These are phyloP conservation scores for Malaclemys terrapin DNA, from an alignment of 2,113 vertebrate species.

Conservation along the genomic window DNA sequence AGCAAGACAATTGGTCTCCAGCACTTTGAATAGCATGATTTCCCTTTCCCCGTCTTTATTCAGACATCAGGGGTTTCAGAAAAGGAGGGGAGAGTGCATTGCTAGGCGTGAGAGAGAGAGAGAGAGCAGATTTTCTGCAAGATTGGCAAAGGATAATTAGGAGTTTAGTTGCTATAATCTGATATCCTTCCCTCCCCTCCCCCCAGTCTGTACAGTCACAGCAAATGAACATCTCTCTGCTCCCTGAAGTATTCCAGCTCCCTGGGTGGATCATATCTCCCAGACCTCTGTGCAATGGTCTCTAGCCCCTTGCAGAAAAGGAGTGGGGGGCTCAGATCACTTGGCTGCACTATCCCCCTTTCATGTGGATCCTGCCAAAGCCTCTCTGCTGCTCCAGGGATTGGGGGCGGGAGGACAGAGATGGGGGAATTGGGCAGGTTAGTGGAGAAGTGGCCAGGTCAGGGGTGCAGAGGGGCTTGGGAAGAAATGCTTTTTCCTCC, in stretches of 20 bases:
- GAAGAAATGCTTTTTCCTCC: neutral
- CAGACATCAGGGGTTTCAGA: neutral
- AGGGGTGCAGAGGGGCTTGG: neutral
- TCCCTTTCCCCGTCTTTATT: neutral
- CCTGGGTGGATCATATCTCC: accelerated
- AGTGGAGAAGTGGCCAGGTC: neutral
- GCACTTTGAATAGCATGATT: neutral
- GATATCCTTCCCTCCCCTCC: neutral
- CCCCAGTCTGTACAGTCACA: neutral
- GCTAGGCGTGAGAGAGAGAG: neutral
- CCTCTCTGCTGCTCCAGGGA: neutral
- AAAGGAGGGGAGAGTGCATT: neutral
- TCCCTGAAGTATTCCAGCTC: neutral
- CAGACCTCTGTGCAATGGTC: accelerated
- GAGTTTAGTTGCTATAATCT: neutral
- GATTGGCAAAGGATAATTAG: neutral
- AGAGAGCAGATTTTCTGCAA: neutral
- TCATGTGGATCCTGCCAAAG: neutral
- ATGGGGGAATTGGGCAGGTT: neutral
- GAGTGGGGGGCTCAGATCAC: neutral
- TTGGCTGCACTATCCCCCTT: neutral
- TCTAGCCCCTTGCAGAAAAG: neutral
- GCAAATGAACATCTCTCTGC: neutral
- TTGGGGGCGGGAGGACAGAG: neutral
- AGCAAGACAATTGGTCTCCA: neutral